These are phyloP conservation scores for Colinus virginianus DNA, from an alignment of 2,113 vertebrate species.

Conservation along the genomic window DNA sequence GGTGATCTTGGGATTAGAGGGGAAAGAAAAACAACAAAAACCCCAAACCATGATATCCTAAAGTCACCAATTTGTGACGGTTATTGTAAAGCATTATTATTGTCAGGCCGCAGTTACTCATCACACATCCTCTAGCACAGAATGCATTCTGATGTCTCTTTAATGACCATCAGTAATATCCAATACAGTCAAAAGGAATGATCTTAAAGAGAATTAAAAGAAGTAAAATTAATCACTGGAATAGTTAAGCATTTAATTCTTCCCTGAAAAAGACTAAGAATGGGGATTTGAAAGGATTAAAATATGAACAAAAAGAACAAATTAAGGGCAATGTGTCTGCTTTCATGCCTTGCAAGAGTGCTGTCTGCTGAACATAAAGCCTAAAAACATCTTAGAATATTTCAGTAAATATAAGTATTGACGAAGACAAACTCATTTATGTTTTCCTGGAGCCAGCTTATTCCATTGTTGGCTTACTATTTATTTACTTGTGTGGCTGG, in stretches of 20 bases:
- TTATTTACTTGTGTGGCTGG: neutral
- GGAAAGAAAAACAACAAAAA: neutral
- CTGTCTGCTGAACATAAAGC: neutral
- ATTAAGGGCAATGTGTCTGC: neutral
- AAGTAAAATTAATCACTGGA: neutral
- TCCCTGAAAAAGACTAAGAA: neutral
- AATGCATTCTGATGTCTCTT: neutral
- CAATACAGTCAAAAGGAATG: rapidly evolving
- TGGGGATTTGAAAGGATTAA: slow-evolving; percentile 27
- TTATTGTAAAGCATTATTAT: neutral
- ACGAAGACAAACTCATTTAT: neutral
- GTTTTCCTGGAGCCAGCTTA: neutral
- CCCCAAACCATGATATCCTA: neutral
- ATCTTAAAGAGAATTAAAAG: neutral
- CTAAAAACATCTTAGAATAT: neutral
- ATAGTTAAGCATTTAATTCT: neutral
- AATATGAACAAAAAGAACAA: slow-evolving; percentile 6
- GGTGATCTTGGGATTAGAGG: neutral
- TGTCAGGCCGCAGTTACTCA: neutral
- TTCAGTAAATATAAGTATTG: neutral
- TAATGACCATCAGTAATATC: neutral
- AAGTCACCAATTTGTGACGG: neutral
- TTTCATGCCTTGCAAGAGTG: neutral
- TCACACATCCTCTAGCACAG: neutral
- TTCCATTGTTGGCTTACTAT: neutral